These are phyloP conservation scores for Lycophotia porphyrea DNA, from an alignment of 2,888 invertebrate species.

Conservation along the genomic window DNA sequence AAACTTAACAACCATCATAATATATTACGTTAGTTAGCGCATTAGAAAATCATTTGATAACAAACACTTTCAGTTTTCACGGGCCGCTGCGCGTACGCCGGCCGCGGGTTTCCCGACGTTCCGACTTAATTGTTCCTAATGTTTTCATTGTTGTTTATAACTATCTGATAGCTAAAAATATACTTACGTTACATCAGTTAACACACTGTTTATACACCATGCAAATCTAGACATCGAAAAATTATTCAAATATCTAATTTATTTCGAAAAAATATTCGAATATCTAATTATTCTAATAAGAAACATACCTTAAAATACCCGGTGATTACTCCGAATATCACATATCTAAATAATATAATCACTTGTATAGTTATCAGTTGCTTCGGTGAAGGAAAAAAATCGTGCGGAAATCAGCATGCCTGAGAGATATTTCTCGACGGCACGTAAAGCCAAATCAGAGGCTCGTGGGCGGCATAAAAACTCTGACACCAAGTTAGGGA, in stretches of 20 bases:
- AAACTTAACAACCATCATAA: constrained; percentile 36
- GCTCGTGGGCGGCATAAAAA: too few relatives aligned
- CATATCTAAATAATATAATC: background rate
- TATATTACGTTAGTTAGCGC: constrained; percentile 40
- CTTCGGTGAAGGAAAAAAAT: too few relatives aligned
- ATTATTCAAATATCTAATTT: background rate
- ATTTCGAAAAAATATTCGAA: background rate
- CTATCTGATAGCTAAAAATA: too few relatives aligned
- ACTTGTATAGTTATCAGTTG: too few relatives aligned
- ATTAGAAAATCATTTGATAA: constrained; percentile 59
- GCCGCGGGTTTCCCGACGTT: constrained; percentile 59
- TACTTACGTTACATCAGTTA: background rate
- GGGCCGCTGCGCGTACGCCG: constrained; percentile 54
- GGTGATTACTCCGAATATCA: background rate
- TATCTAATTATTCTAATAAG: too few relatives aligned
- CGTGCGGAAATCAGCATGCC: too few relatives aligned
- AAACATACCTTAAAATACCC: background rate
- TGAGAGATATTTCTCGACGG: too few relatives aligned
- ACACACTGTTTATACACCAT: background rate
- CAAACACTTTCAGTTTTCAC: constrained; percentile 73
- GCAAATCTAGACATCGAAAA: background rate
- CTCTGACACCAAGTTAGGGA: too few relatives aligned
- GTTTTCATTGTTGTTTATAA: constrained; percentile 17
- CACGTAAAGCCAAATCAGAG: too few relatives aligned
- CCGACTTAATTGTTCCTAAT: constrained; percentile 46